Percentiles rank a stretch among this genome's conserved stretches.
Conservation (phyloP, 2,888 invertebrate genomes). For the Oscheius sp. region DNA sequence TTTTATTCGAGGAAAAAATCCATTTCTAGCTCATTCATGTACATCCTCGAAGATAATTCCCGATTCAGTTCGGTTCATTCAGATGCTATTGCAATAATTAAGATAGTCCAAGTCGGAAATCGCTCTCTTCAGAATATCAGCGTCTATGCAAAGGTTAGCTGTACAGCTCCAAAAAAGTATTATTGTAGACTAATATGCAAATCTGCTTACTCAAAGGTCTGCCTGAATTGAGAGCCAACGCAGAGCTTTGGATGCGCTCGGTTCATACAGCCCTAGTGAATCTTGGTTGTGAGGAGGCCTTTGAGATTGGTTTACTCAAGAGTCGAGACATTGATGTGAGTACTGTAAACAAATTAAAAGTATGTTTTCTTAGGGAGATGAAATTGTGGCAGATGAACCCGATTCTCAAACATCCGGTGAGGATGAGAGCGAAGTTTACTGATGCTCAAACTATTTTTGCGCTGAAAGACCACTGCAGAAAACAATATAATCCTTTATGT, state of each 20-base stretch:
- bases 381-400: conserved; percentile 14
- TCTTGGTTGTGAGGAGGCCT: conserved; percentile 44
- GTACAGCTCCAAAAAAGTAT: neutral
- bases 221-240: conserved; percentile 44
- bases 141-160: conserved; percentile 43
- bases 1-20: neutral
- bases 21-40: conserved; percentile 40
- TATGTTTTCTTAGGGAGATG: conserved; percentile 14
- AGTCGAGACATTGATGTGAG: conserved; percentile 47
- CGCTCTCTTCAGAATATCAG: conserved; percentile 46
- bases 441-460: neutral
- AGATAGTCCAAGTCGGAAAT: conserved; percentile 45
- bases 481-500: neutral
- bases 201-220: conserved; percentile 40
- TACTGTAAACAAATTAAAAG: neutral
- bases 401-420: neutral
- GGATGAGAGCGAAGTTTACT: neutral
- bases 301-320: conserved; percentile 44
- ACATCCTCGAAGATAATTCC: conserved; percentile 33
- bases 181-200: conserved; percentile 38
- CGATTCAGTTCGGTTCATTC: neutral
- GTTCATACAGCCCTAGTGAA: conserved; percentile 48
- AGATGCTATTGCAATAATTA: conserved; percentile 34
- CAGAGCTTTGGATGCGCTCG: conserved; percentile 43
- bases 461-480: neutral